Base-by-base conservation (phyloP, 2,797 vertebrate genomes). In the Mycteria americana region DNA sequence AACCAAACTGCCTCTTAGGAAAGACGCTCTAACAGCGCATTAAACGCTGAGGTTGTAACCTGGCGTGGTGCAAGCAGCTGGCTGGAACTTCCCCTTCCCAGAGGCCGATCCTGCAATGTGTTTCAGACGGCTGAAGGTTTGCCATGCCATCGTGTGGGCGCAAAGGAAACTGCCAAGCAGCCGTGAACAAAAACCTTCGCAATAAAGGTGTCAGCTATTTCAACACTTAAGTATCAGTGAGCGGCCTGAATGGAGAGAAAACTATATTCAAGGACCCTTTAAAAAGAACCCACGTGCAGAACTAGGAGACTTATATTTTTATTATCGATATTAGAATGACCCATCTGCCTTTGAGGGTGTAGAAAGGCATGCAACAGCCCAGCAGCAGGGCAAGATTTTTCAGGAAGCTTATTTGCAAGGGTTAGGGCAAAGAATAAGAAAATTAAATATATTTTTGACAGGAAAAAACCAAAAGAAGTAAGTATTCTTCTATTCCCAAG, bases 91-190 rank as follows among this genome's bases (percentile, higher is more conserved):
- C 22, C 12, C 13, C 35, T 33, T 37, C 35, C 23, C 88, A 41
- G 56, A 45, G 50, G 45, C 21, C 0, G 10, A 57, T 17, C 10
- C 48, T 3, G 33, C 5, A 27, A 13, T 1, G 9, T 5, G 27
- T 10, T 45, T n/a, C 13, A 12, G 30, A 15, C 9, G 2, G 4
- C 35, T 17, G 63, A 60, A 65, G 63, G 68, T 77, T 69, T 79
- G 33, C 48, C 13, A 0, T 57, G 80, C 95, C 95, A 92, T 24
- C 95, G 79, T 14, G 68, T 88, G 95, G 94, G 51, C 48, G 54
- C 16, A 37, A 41, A 33, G 68, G 53, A 85, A 86, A 90, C 41
- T 70, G 69, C 62, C 53, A 23, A n/a, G 65, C n/a, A 87, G 72
- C 67, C 13, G 1, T 1, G 9, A 80, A 35, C 43, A 59, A 80